Conservation (phyloP, 2,113 vertebrate species). For the Corapipo altera region DNA sequence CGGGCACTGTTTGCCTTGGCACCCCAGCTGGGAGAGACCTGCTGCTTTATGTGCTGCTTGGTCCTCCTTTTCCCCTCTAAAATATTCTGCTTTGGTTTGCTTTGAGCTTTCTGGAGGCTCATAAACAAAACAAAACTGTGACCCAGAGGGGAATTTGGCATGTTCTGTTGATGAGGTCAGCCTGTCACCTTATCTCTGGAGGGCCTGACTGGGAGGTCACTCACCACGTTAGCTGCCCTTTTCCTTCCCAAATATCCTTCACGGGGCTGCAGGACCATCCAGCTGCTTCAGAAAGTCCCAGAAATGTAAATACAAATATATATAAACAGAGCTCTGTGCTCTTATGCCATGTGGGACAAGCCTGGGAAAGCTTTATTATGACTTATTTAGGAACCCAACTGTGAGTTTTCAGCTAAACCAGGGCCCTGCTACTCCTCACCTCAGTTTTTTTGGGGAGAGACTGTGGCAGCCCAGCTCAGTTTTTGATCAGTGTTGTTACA, state of each 20-base stretch:
- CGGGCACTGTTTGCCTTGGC: background rate
- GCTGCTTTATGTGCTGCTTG: fast-evolving
- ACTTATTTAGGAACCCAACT: fast-evolving
- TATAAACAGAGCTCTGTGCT: fast-evolving
- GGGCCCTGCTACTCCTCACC: background rate
- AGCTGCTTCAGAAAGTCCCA: background rate
- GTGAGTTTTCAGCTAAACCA: fast-evolving
- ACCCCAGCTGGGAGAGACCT: fast-evolving
- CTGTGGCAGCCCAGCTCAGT: background rate
- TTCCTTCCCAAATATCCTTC: background rate
- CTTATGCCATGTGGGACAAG: fast-evolving
- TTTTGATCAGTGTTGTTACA: background rate
- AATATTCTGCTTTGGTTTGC: fast-evolving
- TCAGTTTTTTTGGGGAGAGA: background rate
- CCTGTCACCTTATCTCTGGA: fast-evolving
- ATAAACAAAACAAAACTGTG: fast-evolving
- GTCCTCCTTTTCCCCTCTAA: background rate
- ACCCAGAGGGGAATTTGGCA: background rate
- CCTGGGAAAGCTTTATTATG: background rate
- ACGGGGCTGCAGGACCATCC: fast-evolving
- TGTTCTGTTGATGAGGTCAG: fast-evolving
- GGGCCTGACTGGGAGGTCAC: background rate
- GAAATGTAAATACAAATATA: background rate
- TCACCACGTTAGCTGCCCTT: background rate
- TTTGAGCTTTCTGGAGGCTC: background rate